These are phyloP conservation scores for Lycocorax pyrrhopterus DNA, from an alignment of 2,113 vertebrate genomes.

Conservation along the genomic window DNA sequence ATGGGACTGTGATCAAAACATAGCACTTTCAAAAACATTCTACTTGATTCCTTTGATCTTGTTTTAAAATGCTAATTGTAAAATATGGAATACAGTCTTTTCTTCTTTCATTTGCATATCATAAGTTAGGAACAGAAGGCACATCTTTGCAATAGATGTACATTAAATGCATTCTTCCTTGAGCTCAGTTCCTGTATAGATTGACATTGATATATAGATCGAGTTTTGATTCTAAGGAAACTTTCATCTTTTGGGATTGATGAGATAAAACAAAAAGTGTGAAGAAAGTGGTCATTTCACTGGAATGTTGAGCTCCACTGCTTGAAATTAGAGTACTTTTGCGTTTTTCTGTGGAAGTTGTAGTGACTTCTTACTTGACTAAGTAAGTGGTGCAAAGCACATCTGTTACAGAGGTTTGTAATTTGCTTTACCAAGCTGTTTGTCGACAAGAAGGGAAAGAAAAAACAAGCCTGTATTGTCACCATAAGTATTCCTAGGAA, in stretches of 20 bases:
- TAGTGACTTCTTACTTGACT: neutral
- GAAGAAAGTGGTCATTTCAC: neutral
- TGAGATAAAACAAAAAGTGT: conserved; percentile 21
- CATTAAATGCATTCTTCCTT: conserved; percentile 29
- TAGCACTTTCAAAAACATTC: neutral
- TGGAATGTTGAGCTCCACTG: neutral
- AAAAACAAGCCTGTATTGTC: neutral
- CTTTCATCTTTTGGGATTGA: conserved; percentile 13
- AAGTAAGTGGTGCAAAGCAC: neutral
- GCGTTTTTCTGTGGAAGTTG: neutral
- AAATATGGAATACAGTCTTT: neutral
- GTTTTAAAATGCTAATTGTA: conserved; percentile 34
- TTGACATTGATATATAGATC: conserved; percentile 36
- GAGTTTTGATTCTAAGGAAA: conserved; percentile 36
- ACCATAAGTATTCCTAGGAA: neutral
- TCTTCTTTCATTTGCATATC: conserved; percentile 30
- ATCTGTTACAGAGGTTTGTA: neutral
- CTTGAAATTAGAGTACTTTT: neutral
- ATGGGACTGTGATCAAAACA: neutral
- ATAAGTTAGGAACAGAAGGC: neutral
- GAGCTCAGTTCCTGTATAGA: neutral
- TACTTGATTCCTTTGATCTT: conserved; percentile 23
- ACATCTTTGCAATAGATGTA: neutral
- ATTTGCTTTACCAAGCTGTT: neutral
- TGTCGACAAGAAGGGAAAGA: neutral